Evolutionary conservation across 2,888 invertebrate genomes (phyloP), one percentile per base, ranked within the genome.

Genomic region (Loripinus fragilis): DNA sequence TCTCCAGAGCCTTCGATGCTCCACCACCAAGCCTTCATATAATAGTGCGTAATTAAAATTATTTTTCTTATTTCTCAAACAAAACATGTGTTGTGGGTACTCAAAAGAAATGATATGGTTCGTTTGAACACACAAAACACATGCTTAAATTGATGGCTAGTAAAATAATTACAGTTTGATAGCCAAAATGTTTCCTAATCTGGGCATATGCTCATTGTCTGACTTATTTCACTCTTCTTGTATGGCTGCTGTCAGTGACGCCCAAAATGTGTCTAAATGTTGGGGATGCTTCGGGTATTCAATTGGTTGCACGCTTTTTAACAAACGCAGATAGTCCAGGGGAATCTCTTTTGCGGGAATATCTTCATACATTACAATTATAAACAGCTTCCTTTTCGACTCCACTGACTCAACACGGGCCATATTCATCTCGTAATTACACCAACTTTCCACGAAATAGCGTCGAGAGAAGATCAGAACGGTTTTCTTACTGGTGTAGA

Each of bases 351-450:
- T n/a, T 28, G 55, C 28, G 0, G 67, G 23, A 3, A 82, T 72
- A 0, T 45, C 64, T n/a, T 78, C 83, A 71, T 80, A 69, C 45
- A 74, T 17, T 15, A 85, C 75, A 48, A 85, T 17, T 12, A 86
- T 72, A 0, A 86, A 48, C 38, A 78, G 17, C 12, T 75, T 73
- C 38, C 81, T 71, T n/a, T 77, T 70, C 2, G 72, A 68, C n/a
- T 74, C 71, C 0, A 80, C 41, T 1, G 77, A 66, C 67, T 86
- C 83, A 64, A 78, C 52, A 20, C 52, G 50, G 17, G 82, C 83
- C 80, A 84, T 84, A 67, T 86, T 76, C 48, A 82, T 68, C 71
- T 86, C 83, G 67, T 84, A 84, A 69, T 76, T 76, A 48, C 82
- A 84, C 85, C 83, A 83, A 8, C 42, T 75, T 23, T 78, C 80